phyloP scores from a whole-genome alignment of 2,113 vertebrate species.

The Odocoileus hemionus region DNA sequence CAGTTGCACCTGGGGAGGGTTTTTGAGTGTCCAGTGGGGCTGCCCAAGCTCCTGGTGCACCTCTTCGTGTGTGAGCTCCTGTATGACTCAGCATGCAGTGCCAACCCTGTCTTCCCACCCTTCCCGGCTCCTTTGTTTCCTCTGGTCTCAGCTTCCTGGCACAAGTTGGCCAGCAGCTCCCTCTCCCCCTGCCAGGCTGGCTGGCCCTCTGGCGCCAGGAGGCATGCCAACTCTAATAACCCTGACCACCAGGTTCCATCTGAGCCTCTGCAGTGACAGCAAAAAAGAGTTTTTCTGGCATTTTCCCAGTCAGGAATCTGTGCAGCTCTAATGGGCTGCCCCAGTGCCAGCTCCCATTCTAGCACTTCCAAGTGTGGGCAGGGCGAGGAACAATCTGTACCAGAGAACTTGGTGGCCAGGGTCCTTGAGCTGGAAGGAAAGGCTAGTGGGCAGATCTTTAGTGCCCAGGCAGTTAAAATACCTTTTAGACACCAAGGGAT shows the following conservation, averaged over 20 bases:
- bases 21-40: not conserved
- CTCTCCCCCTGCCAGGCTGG: not conserved
- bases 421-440: not conserved
- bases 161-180: not conserved
- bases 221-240: slow-evolving; percentile 21
- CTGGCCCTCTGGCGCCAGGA: slow-evolving; percentile 21
- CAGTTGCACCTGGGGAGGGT: not conserved
- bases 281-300: slow-evolving; percentile 47
- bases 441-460: not conserved
- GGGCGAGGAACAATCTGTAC: not conserved
- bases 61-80: not conserved
- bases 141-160: slow-evolving; percentile 21
- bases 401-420: not conserved
- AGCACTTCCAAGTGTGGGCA: not conserved
- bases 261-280: not conserved
- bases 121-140: not conserved
- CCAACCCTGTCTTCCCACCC: not conserved
- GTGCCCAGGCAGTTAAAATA: not conserved
- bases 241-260: slow-evolving; percentile 30
- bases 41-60: not conserved
- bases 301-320: slow-evolving; percentile 11
- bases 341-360: not conserved
- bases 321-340: not conserved
- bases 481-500: not conserved
- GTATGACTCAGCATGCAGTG: slow-evolving; percentile 1